These are phyloP conservation scores for Gorsachius magnificus DNA, from an alignment of 2,797 vertebrate species.

Conservation along the genomic window DNA sequence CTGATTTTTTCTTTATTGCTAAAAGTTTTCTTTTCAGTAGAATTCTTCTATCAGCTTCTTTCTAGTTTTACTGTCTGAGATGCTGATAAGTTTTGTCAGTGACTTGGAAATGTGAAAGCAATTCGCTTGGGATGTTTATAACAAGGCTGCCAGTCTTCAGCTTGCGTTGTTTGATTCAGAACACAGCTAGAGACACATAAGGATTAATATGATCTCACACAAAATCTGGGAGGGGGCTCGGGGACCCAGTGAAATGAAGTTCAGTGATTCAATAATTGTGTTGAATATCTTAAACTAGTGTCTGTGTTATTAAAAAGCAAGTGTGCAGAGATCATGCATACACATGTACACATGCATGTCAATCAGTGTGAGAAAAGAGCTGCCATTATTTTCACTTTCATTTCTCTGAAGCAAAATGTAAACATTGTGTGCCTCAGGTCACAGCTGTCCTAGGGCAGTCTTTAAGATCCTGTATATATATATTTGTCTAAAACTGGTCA, in stretches of 20 bases:
- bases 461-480: neutral
- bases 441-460: neutral
- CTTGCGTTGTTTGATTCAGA: neutral
- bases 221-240: neutral
- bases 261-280: neutral
- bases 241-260: neutral
- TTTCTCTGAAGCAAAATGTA: neutral
- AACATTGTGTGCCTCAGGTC: neutral
- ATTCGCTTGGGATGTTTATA: neutral
- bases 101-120: neutral
- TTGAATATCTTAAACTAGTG: neutral
- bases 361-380: neutral
- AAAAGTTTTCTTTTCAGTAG: neutral
- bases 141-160: neutral
- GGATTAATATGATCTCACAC: neutral
- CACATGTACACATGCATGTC: fast-evolving
- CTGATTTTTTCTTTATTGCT: neutral
- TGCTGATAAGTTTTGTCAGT: neutral
- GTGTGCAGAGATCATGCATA: neutral
- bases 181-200: neutral
- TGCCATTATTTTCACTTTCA: neutral
- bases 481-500: neutral
- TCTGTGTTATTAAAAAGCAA: neutral
- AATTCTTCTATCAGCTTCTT: neutral
- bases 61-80: neutral